Conservation (phyloP, 1,140 invertebrate species). For the Pseudomyrmex flavicornis region DNA sequence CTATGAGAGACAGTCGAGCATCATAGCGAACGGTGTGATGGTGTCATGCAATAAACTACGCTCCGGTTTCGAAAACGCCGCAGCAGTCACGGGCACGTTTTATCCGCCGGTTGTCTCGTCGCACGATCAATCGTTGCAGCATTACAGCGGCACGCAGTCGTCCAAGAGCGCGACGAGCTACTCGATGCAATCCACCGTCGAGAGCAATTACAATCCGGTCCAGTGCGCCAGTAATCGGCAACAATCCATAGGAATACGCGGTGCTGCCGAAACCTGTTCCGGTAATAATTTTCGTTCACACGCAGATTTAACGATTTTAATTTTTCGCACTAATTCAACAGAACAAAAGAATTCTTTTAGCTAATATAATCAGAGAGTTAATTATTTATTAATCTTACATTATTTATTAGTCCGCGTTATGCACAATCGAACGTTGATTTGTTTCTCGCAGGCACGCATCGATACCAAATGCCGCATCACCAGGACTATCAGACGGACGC, state of each 20-base stretch:
- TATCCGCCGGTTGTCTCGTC: slow-evolving; percentile 93
- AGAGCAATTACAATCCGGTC: slow-evolving; percentile 80
- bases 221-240: slow-evolving; percentile 79
- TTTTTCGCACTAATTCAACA: not conserved
- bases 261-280: slow-evolving; percentile 77
- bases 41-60: slow-evolving; percentile 92
- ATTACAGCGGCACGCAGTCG: slow-evolving; percentile 79
- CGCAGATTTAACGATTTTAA: not conserved
- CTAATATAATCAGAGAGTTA: not conserved
- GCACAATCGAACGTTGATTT: not conserved
- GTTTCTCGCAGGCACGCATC: slow-evolving; percentile 73
- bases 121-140: slow-evolving; percentile 88
- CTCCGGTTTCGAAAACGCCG: slow-evolving; percentile 90
- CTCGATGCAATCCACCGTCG: slow-evolving; percentile 79
- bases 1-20: slow-evolving; percentile 84
- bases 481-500: slow-evolving; percentile 81
- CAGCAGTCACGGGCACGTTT: slow-evolving; percentile 93
- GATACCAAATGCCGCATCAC: slow-evolving; percentile 83
- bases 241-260: slow-evolving; percentile 79
- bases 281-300: slow-evolving; percentile 68
- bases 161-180: slow-evolving; percentile 79
- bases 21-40: slow-evolving; percentile 94
- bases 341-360: not conserved
- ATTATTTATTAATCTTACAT: no score
- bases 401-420: no score